These are phyloP conservation scores for Delphinapterus leucas DNA, from an alignment of 2,113 vertebrate genomes.

Conservation along the genomic window DNA sequence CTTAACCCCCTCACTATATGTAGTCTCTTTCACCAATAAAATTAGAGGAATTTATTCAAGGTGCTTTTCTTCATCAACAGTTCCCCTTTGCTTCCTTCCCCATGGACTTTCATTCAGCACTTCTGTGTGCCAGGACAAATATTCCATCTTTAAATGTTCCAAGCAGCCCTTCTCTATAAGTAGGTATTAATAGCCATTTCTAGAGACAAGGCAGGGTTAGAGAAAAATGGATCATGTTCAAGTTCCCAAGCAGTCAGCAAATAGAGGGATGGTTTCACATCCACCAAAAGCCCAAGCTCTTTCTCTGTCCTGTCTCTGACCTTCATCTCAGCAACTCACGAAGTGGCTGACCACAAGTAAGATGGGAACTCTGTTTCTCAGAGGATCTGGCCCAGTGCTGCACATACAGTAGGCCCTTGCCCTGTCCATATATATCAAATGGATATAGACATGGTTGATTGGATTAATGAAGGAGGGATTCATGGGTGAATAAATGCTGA, in stretches of 20 bases:
- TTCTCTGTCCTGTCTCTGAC: background rate
- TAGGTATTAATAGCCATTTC: background rate
- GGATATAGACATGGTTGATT: background rate
- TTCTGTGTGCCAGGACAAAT: background rate
- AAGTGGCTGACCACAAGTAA: background rate
- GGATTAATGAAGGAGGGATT: background rate
- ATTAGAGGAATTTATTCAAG: background rate
- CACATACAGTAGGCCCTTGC: background rate
- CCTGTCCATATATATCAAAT: background rate
- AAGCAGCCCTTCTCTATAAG: background rate
- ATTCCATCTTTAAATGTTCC: background rate
- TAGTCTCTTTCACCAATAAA: background rate
- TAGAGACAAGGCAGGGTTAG: background rate
- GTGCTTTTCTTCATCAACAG: background rate
- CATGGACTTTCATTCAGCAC: background rate
- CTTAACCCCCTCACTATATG: background rate
- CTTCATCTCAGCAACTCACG: background rate
- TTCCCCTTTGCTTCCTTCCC: background rate
- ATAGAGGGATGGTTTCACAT: background rate
- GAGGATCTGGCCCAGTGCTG: background rate
- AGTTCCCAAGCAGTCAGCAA: background rate
- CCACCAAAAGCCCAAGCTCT: background rate
- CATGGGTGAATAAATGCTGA: background rate
- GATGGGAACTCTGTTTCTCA: background rate
- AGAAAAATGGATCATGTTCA: background rate